Conservation (phyloP, 2,797 vertebrate genomes). For the Gallinago solitaria region DNA sequence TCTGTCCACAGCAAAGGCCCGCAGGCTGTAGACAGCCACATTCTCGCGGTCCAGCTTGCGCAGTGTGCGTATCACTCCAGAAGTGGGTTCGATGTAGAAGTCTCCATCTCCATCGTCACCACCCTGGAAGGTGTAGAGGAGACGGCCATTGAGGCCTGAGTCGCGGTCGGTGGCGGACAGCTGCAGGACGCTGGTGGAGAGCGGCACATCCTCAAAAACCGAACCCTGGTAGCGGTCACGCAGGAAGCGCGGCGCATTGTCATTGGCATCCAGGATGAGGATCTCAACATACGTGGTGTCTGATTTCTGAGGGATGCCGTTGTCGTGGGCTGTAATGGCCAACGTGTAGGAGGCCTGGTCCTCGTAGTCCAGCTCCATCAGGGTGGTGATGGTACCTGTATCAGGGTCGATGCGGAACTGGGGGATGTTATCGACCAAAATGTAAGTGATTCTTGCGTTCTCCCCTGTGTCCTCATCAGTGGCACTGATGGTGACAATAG, state of each 20-base stretch:
- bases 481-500: slow-evolving; percentile 89
- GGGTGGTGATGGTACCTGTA: slow-evolving; percentile 89
- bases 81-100: slow-evolving; percentile 91
- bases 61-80: slow-evolving; percentile 91
- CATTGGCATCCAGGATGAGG: slow-evolving; percentile 91
- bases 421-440: slow-evolving; percentile 92
- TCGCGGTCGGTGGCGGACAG: slow-evolving; percentile 93
- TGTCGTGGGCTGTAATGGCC: slow-evolving; percentile 92
- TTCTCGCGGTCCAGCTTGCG: slow-evolving; percentile 95
- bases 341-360: slow-evolving; percentile 93
- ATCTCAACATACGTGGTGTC: slow-evolving; percentile 96
- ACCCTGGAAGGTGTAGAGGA: slow-evolving; percentile 91
- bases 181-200: slow-evolving; percentile 92
- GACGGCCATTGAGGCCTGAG: slow-evolving; percentile 88
- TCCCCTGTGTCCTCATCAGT: slow-evolving; percentile 96
- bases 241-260: slow-evolving; percentile 89
- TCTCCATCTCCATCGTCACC: slow-evolving; percentile 95
- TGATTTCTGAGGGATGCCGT: slow-evolving; percentile 95
- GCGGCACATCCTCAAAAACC: slow-evolving; percentile 89
- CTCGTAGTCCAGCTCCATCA: slow-evolving; percentile 94
- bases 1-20: slow-evolving; percentile 89
- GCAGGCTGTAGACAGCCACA: slow-evolving; percentile 88
- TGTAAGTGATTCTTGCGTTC: slow-evolving; percentile 93
- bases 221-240: slow-evolving; percentile 89
- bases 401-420: slow-evolving; percentile 94